phyloP scores from a whole-genome alignment of 1,140 invertebrate species.

The Ectropis grisescens region DNA sequence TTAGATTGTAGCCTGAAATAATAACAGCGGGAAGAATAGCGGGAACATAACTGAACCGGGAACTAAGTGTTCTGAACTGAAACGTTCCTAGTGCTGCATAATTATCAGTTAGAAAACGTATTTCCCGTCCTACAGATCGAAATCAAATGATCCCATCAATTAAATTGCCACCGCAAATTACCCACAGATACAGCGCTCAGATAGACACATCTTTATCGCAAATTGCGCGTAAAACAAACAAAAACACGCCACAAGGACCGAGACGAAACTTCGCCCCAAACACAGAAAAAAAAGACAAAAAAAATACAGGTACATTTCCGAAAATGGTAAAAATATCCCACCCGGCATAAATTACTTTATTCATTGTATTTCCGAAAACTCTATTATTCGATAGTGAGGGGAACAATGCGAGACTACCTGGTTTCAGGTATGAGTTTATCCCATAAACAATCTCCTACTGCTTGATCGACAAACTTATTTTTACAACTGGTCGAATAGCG shows the following conservation, averaged over 20 bases:
- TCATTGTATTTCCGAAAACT: slow-evolving; percentile 67
- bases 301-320: slow-evolving; percentile 46
- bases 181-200: too few relatives aligned
- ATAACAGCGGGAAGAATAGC: too few relatives aligned
- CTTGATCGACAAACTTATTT: too few relatives aligned
- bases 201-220: slow-evolving; percentile 31
- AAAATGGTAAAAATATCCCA: slow-evolving; percentile 59
- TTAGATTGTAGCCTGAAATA: too few relatives aligned
- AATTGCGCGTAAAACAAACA: slow-evolving; percentile 65
- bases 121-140: too few relatives aligned
- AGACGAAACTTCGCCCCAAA: slow-evolving; percentile 46
- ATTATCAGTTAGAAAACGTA: too few relatives aligned
- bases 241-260: slow-evolving; percentile 38
- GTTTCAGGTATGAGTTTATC: slow-evolving; percentile 56
- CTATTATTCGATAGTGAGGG: slow-evolving; percentile 50
- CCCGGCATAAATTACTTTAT: slow-evolving; percentile 58
- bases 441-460: slow-evolving; percentile 56
- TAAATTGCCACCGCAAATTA: too few relatives aligned
- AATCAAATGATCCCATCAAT: too few relatives aligned
- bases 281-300: slow-evolving; percentile 27
- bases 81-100: too few relatives aligned
- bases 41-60: too few relatives aligned
- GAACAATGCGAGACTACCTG: slow-evolving; percentile 55
- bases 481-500: too few relatives aligned
- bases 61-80: too few relatives aligned